phyloP scores from a whole-genome alignment of 2,113 vertebrate genomes.

The Rhinoderma darwinii region DNA sequence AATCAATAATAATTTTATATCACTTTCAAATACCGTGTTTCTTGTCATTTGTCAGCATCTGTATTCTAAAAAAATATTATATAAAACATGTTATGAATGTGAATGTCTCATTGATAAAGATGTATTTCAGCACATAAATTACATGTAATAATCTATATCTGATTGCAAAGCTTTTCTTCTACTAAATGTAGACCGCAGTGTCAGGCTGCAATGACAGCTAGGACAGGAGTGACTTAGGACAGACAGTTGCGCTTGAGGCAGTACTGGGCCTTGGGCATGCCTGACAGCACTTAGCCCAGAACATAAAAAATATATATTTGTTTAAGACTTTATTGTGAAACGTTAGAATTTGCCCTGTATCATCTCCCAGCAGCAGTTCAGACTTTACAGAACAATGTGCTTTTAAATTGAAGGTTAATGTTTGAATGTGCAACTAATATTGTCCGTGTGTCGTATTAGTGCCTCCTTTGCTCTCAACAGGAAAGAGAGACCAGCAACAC shows the following conservation, averaged over 20 bases:
- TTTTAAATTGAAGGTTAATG: conserved; percentile 10
- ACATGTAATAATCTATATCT: conserved; percentile 1
- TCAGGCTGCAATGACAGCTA: not conserved
- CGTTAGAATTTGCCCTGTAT: conserved; percentile 20
- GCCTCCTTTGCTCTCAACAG: not conserved
- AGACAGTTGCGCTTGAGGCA: conserved; percentile 35
- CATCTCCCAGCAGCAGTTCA: conserved; percentile 10
- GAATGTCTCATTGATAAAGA: not conserved
- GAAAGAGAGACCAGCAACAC: too few species aligned
- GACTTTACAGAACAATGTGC: conserved; percentile 19
- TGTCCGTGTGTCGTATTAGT: not conserved
- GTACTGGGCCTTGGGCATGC: conserved; percentile 40
- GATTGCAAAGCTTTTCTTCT: conserved; percentile 1
- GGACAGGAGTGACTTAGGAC: conserved; percentile 31
- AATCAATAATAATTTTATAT: not conserved
- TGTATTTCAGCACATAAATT: not conserved
- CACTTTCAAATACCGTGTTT: not conserved
- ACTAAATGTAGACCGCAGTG: not conserved
- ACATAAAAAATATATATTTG: conserved; percentile 37
- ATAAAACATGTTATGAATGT: not conserved
- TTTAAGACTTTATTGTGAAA: conserved; percentile 30
- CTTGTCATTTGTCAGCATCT: not conserved
- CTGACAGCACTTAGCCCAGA: conserved; percentile 30
- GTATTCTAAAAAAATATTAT: not conserved
- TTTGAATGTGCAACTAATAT: not conserved